A percentile compares a stretch with the other conserved stretches of the same genome.
These are phyloP conservation scores for Forbesichthys agassizii DNA, from an alignment of 2,113 vertebrate genomes.

Conservation along the genomic window DNA sequence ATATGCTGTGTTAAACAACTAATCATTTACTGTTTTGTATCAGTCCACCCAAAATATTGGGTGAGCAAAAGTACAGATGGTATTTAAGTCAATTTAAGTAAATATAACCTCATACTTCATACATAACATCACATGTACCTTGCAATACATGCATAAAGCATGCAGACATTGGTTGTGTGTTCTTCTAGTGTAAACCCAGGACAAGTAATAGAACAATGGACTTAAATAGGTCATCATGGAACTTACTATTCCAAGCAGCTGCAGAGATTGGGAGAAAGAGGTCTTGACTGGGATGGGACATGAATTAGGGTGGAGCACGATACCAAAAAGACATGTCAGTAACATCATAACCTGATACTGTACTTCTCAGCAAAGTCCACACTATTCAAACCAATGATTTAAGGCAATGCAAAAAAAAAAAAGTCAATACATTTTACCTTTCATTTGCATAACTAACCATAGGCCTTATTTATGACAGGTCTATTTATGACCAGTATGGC, in stretches of 20 bases:
- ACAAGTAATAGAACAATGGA: conserved; percentile 49
- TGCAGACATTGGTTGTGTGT: conserved; percentile 34
- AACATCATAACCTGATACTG: too few species aligned
- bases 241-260: conserved; percentile 55
- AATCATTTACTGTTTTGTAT: too few species aligned
- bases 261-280: conserved; percentile 43
- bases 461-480: too few species aligned
- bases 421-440: not conserved
- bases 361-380: not conserved
- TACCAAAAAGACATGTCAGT: not conserved
- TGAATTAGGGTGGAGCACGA: conserved; percentile 4
- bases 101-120: not conserved
- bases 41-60: too few species aligned
- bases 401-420: not conserved
- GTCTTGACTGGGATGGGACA: conserved; percentile 14
- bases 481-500: not conserved
- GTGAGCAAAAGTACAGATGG: too few species aligned
- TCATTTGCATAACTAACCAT: not conserved
- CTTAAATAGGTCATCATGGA: conserved; percentile 55
- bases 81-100: too few species aligned
- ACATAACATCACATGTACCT: not conserved
- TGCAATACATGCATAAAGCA: too few species aligned
- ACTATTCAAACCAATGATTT: not conserved
- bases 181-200: conserved; percentile 32
- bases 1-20: too few species aligned